These are phyloP conservation scores for Dasypolia templi DNA, from an alignment of 2,888 invertebrate species.

Conservation along the genomic window DNA sequence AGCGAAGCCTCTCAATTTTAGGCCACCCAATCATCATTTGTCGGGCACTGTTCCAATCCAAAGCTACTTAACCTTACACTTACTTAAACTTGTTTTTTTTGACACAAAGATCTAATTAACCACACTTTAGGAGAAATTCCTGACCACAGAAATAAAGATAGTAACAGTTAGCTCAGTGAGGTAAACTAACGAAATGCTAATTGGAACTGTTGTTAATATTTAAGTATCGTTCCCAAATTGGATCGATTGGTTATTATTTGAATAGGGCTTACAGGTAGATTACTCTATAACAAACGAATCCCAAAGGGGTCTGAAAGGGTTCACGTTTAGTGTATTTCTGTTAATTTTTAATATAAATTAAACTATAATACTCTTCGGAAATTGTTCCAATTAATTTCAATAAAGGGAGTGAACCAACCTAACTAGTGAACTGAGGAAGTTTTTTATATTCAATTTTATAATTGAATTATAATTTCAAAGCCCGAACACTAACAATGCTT, in stretches of 20 bases:
- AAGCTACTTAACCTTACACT: too few relatives aligned
- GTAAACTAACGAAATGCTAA: conserved; percentile 39
- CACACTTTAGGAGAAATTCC: conserved; percentile 7
- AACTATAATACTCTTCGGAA: conserved; percentile 42
- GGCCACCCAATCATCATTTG: conserved; percentile 48
- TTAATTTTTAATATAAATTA: conserved; percentile 45
- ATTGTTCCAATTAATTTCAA: conserved; percentile 47
- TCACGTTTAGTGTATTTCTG: conserved; percentile 40
- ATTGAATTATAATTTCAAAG: conserved; percentile 54
- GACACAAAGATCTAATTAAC: conserved; percentile 31
- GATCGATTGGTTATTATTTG: conserved; percentile 56
- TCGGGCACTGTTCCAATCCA: conserved; percentile 40
- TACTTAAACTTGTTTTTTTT: too few relatives aligned
- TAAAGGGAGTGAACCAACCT: conserved; percentile 30
- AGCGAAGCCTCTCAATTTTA: conserved; percentile 20
- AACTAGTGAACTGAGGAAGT: conserved; percentile 5
- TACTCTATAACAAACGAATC: conserved; percentile 52
- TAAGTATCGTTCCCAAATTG: conserved; percentile 41
- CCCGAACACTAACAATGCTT: too few relatives aligned
- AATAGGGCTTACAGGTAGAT: conserved; percentile 51
- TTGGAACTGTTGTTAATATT: conserved; percentile 45
- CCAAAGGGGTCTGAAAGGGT: conserved; percentile 37
- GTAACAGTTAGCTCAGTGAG: conserved; percentile 10
- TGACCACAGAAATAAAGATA: conserved; percentile 22
- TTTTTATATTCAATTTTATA: conserved; percentile 33